Percentiles rank a stretch among this genome's conserved stretches.
Conservation (phyloP, 2,113 vertebrate species). For the Gobius niger region DNA sequence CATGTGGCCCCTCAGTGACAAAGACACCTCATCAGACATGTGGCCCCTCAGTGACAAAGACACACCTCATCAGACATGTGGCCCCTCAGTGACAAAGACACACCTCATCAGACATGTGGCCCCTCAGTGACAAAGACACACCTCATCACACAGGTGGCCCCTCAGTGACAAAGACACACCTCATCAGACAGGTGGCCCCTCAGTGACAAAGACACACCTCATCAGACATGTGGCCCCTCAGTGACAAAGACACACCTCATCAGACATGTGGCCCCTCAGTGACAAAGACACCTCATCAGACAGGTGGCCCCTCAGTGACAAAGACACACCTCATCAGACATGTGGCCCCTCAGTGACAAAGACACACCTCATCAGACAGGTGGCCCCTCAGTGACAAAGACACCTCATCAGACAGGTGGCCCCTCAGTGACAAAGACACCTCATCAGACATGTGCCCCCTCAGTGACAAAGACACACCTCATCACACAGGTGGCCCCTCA, state of each 20-base stretch:
- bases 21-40: slow-evolving; percentile 45
- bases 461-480: too few species aligned
- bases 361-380: slow-evolving; percentile 45
- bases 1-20: slow-evolving; percentile 24
- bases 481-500: slow-evolving; percentile 39
- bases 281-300: slow-evolving; percentile 53
- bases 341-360: too few species aligned
- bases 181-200: slow-evolving; percentile 41
- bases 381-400: too few species aligned
- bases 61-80: slow-evolving; percentile 42
- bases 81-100: too few species aligned
- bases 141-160: slow-evolving; percentile 42
- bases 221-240: slow-evolving; percentile 40
- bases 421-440: too few species aligned
- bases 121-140: too few species aligned
- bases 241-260: too few species aligned
- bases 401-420: slow-evolving; percentile 42
- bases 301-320: slow-evolving; percentile 23
- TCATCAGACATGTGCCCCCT: slow-evolving; percentile 41
- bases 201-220: too few species aligned
- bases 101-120: slow-evolving; percentile 42
- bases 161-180: too few species aligned
- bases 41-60: too few species aligned
- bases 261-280: slow-evolving; percentile 29
- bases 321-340: slow-evolving; percentile 50